Base-by-base conservation (phyloP, 2,888 invertebrate species). In the Harpagoxenus sublaevis region DNA sequence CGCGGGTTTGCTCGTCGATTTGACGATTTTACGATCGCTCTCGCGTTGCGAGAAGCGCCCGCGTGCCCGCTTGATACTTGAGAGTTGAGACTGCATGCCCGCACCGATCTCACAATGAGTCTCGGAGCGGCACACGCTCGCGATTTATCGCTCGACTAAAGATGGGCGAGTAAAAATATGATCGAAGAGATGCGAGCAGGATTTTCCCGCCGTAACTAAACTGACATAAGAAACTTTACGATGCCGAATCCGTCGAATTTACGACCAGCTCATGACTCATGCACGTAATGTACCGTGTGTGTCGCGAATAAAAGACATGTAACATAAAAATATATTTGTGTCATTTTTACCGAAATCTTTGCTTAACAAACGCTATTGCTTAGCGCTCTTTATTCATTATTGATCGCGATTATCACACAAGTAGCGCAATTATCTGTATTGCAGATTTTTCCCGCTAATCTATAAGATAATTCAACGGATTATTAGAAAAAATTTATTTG, bases 141-240 rank as follows among this genome's bases (percentile, higher is more conserved):
- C 82, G 87, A 84, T 82, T 87, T 84, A 70, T 75, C 83, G 84
- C 45, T 65, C 55, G 65, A 48, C 51, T 60, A 53, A 62, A 62
- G 48, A 75, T 70, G 63, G 18, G 35, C 39, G 55, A 45, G 31
- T 55, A 48, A 42, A 74, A 23, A 66, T 71, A 65, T n/a, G 39
- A 35, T 28, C 23, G 66, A 18, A 9, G 63, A 51, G 60, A 75
- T 10, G 57, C 75, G 48, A 84, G 63, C 51, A 65, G 60, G 84
- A 85, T 87, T 89, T 78, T 60, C 48, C 53, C 57, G 57, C 62
- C 71, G 81, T 55, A 83, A 83, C 68, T 82, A 68, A 48, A 75
- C 82, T 71, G 85, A 86, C 31, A 45, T 4, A 9, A 82, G 77
- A 83, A 83, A 85, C 65, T 90, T 90, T 90, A 87, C 74, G 83